Evolutionary conservation across 2,113 vertebrate genomes (phyloP), one percentile per base, ranked within the genome.

Genomic region (Agapornis roseicollis): DNA sequence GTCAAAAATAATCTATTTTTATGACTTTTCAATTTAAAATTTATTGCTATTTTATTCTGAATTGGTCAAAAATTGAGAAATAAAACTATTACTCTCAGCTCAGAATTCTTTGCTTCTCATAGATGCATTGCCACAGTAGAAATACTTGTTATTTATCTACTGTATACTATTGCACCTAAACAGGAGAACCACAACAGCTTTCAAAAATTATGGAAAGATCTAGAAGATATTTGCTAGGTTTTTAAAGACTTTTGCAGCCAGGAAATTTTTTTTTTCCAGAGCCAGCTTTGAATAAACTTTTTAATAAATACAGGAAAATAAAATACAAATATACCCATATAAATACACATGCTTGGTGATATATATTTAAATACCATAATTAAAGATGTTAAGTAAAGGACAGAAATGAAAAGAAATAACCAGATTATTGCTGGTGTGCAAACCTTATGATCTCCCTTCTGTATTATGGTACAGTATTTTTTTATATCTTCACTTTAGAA

Each of bases 111-210:
- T 29, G 4, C 8, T 84, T 92, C 17, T 9, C 31, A 28, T 2
- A 49, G 7, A n/a, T 77, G 2, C 63, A 56, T 6, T 63, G 76
- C 56, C 64, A 58, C 11, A 10, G 27, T 7, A 68, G 23, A 85
- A 73, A 53, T 18, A 28, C 5, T 28, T 33, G 8, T 35, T 49
- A 33, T 68, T 77, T 60, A 64, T 3, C 1, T 44, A 24, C 2
- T n/a, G 7, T 18, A 9, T 33, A 10, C 2, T 60, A 46, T 11
- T 55, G 12, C 27, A 42, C 10, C 22, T 61, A 31, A 56, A 52
- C 2, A 61, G 35, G 35, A 35, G 27, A 77, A 29, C 7, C 3
- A 7, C 0, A 0, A 12, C 10, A 27, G 6, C 11, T 89, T 73
- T 65, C 47, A 77, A 55, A 64, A 50, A 53, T 33, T 17, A 73